Base-by-base conservation (phyloP, 2,797 vertebrate species). In the Zalophus californianus region DNA sequence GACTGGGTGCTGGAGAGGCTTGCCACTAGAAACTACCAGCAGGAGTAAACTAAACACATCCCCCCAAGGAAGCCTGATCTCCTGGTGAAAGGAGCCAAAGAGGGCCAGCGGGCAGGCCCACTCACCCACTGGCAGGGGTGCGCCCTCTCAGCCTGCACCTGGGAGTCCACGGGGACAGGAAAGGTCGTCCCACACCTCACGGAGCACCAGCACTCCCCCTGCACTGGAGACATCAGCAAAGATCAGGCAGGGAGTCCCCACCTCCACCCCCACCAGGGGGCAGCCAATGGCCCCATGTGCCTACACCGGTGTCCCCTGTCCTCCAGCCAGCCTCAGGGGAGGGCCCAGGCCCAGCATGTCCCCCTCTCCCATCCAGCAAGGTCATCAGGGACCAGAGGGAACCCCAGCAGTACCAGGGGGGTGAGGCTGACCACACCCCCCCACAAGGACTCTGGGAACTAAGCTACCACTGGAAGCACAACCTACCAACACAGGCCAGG, bases 151-250 rank as follows among this genome's bases (percentile, higher is more conserved):
- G 35, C 27, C 52, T 21, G 52, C n/a, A 64, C 9, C 15, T 2
- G 18, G 75, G 80, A 20, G 9, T 58, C 72, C 35, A 72, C 16
- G 15, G 29, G 10, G 23, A 68, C 21, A 29, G 35, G 32, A n/a
- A 1, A 68, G 41, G 32, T 50, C 1, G 2, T 29, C 32, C 58
- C 1, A 0, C 9, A n/a, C 7, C 52, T 66, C 79, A 56, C 1
- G 12, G 27, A 64, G 13, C 32, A 79, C 27, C 56, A 64, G 18
- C 1, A 1, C 56, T 52, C 48, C 38, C 15, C n/a, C n/a, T 50
- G 41, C 12, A 1, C 54, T 48, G 25, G 4, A 13, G 48, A 58
- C 52, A 21, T 32, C 25, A 25, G 44, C 54, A 44, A 84, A 56
- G 70, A 91, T 50, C 21, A 86, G 58, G 29, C 16, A 44, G 32